Base-by-base conservation (phyloP, 2,888 invertebrate species). In the Incurvaria masculella region DNA sequence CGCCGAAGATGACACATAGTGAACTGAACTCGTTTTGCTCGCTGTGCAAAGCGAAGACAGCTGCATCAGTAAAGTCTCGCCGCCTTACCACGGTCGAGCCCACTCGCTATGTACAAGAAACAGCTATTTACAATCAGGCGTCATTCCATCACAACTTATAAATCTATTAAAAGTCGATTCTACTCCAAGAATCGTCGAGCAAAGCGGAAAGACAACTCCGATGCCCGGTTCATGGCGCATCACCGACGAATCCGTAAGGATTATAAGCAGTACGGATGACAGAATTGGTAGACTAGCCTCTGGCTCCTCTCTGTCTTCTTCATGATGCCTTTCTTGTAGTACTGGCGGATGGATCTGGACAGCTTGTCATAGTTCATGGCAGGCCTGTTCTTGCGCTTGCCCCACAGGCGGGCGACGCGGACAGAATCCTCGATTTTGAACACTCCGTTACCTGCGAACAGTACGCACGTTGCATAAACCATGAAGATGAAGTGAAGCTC, bases 321-420 rank as follows among this genome's bases (percentile, higher is more conserved):
- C 94, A 97, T 96, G 69, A 98, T 97, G 49, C 97, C 97, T 74
- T 98, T 99, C 76, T 98, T 97, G 84, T 99, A 99, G 79, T 97
- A 97, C 70, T 99, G 98, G 46, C 99, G 81, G 65, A 99, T 96
- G 58, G 97, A 97, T 49, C 99, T 85, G 55, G 96, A 97, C 44
- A 99, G 80, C 70, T 99, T 99, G 81, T 99, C 99, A 79, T 99
- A 99, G 81, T 99, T 99, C 98, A 99, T 99, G 21, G 97, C 97
- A 0, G 97, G 97, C 10, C 98, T 84, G 79, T 99, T 98, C 76
- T 99, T 99, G 55, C 98, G 84, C 61, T 93, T 90, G 52, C 99
- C 99, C 99, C 99, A 99, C 47, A 97, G 84, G 58, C 91, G 84
- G n/a, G 99, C 98, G 46, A 99, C 97, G 57, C 93, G 86, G 21